A percentile compares a stretch with the other conserved stretches of the same genome.
Evolutionary conservation across 2,888 invertebrate species (phyloP).

Genomic region (Mycogona germanica): DNA sequence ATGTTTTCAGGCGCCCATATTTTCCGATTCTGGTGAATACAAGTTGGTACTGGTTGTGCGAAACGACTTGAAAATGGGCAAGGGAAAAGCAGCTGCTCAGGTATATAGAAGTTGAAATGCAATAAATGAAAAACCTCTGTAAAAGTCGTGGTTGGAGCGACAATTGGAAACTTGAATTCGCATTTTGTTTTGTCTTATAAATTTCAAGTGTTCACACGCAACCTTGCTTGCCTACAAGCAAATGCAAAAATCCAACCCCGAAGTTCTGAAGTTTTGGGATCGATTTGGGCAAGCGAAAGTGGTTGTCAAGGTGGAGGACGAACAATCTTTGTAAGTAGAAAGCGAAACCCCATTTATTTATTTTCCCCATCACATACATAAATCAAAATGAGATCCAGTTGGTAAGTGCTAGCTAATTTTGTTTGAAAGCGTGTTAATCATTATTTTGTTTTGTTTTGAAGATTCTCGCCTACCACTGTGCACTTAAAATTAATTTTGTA

Average conservation of each 20-base stretch:
- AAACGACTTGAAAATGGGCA: constrained; percentile 86
- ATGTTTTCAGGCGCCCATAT: neutral
- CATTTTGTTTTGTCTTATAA: neutral
- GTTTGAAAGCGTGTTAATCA: too few relatives aligned
- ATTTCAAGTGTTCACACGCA: constrained; percentile 69
- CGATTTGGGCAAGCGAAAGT: constrained; percentile 73
- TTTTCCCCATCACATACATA: neutral
- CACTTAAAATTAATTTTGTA: too few relatives aligned
- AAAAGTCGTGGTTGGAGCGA: too few relatives aligned
- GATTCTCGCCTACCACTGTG: too few relatives aligned
- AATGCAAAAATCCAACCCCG: constrained; percentile 47
- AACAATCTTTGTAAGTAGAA: constrained; percentile 46
- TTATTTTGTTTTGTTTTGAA: too few relatives aligned
- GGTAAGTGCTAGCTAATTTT: too few relatives aligned
- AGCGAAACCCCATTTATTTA: neutral
- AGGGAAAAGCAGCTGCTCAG: constrained; percentile 88
- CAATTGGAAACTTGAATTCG: too few relatives aligned
- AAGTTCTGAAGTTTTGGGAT: constrained; percentile 52
- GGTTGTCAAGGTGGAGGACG: constrained; percentile 63
- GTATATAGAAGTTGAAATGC: constrained; percentile 27
- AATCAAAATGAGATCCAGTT: too few relatives aligned
- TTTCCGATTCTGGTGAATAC: constrained; percentile 26
- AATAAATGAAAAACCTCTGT: too few relatives aligned
- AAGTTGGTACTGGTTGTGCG: constrained; percentile 78
- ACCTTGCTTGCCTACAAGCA: constrained; percentile 73